Evolutionary conservation across 2,113 vertebrate species (phyloP).

Genomic region (Colistium nudipinnis): DNA sequence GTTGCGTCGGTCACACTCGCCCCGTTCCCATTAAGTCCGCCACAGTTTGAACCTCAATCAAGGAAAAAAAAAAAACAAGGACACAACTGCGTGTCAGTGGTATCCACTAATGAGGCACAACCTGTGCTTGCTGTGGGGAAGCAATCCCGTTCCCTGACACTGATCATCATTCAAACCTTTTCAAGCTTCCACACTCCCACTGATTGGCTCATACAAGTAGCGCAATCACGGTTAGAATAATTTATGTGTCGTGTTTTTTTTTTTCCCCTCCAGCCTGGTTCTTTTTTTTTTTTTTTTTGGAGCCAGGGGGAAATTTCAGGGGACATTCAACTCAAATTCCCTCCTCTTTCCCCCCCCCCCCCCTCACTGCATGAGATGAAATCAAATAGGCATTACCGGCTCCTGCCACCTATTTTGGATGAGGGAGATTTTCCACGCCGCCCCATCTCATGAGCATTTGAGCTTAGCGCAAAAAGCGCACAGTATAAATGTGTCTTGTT

Average conservation of each 20-base stretch:
- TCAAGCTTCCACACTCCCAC: conserved; percentile 13
- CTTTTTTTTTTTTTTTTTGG: not conserved
- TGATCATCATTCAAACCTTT: conserved; percentile 19
- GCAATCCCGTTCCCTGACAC: not conserved
- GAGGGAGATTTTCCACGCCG: conserved; percentile 29
- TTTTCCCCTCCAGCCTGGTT: not conserved
- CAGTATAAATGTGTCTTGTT: conserved; percentile 26
- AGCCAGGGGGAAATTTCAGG: not conserved
- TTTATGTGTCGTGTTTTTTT: conserved; percentile 33
- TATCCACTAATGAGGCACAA: not conserved
- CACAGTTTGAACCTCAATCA: not conserved
- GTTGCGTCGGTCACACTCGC: not conserved
- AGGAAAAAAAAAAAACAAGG: not conserved
- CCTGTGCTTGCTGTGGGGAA: not conserved
- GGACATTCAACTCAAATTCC: not conserved
- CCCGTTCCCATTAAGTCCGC: not conserved
- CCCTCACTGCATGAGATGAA: not conserved
- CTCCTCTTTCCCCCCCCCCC: not conserved
- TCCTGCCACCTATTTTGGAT: conserved; percentile 8
- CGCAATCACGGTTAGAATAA: conserved; percentile 19
- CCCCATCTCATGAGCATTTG: conserved; percentile 34
- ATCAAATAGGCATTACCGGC: not conserved
- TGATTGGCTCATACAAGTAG: conserved; percentile 29
- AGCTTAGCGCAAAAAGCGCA: conserved; percentile 19
- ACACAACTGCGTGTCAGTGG: not conserved